Evolutionary conservation across 2,888 invertebrate genomes (phyloP), one percentile per base, ranked within the genome.

Genomic region (Taphrorychus bicolor): DNA sequence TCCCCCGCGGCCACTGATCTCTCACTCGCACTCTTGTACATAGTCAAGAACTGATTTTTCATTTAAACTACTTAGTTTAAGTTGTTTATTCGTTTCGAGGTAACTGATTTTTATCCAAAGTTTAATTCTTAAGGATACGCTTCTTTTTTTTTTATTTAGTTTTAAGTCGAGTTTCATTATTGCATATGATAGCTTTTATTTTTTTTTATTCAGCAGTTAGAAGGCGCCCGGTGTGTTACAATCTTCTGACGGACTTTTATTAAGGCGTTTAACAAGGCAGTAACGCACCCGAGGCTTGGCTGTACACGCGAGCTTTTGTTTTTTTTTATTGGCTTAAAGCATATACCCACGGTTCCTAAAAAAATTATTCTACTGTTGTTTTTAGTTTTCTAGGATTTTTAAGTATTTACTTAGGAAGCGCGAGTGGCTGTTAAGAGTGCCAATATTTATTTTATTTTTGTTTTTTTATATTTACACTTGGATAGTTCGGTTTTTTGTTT

Each of bases 1-100:
- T 48, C 59, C 60, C 42, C 59, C 63, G 40, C 52, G 65, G 56
- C 69, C 68, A 58, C 65, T 66, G 82, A 82, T 82, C 82, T 82
- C 82, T 78, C 80, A 80, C 78, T 42, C 56, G 62, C 54, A 62
- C 42, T 60, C 60, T 53, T 79, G 77, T 79, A 77, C 74, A 78
- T 77, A 77, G 77, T 80, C 79, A 80, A 80, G 82, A 82, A 82
- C 82, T 82, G 82, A 82, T 82, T 81, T 82, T 70, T 60, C 60
- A 64, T 73, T 75, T 57, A 64, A 67, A 56, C 49, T 62, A 51
- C 19, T 58, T 70, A 63, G 64, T 64, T 69, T 59, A 70, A 59
- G 57, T 70, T 70, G 70, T 69, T 70, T 66, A 66, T 65, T 66
- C 70, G 61, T 75, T 73, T 66, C 60, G 62, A 69, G 69, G 69